phyloP scores from a whole-genome alignment of 53 echinoderm and acorn worm genomes.

The Temnopleurus reevesii region DNA sequence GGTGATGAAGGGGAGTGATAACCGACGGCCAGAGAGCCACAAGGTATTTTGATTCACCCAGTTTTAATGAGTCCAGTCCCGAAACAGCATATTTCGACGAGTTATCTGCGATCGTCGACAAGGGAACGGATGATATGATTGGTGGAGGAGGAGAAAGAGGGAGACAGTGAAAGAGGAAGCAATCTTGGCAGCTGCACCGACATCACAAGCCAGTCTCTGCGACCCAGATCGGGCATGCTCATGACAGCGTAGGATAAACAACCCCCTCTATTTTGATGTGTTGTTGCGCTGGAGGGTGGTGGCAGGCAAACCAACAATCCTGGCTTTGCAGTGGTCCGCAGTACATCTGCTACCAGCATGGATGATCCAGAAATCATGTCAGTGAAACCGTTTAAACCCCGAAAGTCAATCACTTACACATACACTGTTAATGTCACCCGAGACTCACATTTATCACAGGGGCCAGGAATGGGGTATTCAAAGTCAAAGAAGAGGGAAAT shows the following conservation, averaged over 20 bases:
- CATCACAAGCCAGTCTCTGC: not conserved
- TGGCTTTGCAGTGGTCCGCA: conserved; percentile 51
- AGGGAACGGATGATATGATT: not conserved
- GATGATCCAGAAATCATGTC: conserved; percentile 40
- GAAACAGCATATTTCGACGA: conserved; percentile 41
- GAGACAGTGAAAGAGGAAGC: not conserved
- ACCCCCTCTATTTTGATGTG: conserved; percentile 54
- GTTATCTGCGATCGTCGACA: not conserved
- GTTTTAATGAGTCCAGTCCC: conserved; percentile 43
- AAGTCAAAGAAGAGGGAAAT: not conserved
- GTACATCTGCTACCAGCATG: conserved; percentile 51
- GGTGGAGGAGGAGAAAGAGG: not conserved
- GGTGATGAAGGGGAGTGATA: conserved; percentile 44
- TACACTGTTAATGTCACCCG: conserved; percentile 32
- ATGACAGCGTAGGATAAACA: conserved; percentile 47
- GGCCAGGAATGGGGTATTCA: not conserved
- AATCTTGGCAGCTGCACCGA: conserved; percentile 19
- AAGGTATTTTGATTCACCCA: conserved; percentile 51
- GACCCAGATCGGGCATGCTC: conserved; percentile 36
- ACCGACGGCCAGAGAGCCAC: conserved; percentile 12
- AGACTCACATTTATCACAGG: conserved; percentile 34
- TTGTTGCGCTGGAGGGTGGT: conserved; percentile 43
- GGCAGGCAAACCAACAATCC: conserved; percentile 46
- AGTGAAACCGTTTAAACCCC: conserved; percentile 24
- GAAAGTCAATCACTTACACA: conserved; percentile 32